Base-by-base conservation (phyloP, 1,140 invertebrate species). In the Pseudachorutes palmiensis region DNA sequence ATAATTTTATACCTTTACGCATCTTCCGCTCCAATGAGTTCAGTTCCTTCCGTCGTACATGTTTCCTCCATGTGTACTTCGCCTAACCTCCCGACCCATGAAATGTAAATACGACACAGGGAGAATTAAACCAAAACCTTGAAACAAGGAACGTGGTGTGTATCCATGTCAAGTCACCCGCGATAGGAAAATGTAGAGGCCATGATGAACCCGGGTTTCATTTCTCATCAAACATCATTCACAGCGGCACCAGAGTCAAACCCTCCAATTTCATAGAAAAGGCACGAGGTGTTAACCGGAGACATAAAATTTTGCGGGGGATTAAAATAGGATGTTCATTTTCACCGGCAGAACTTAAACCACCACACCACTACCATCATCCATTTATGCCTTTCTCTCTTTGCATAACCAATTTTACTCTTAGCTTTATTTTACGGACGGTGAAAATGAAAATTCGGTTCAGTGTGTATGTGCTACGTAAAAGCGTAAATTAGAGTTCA, bases 1-100 rank as follows among this genome's bases (percentile, higher is more conserved):
- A 55, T 55, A 55, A 55, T 55, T 55, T 55, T 55, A 55, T 55
- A 55, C 51, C 12, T 14, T 26, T 55, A 12, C 51, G 51, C 51
- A 5, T 55, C 51, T 55, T 26, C 24, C 51, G 12, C 51, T 26
- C 24, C 24, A 19, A 5, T 41, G 19, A 19, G 19, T n/a, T n/a
- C n/a, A n/a, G n/a, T n/a, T n/a, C n/a, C n/a, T n/a, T 5, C 36
- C 36, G 5, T 41, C 19, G 19, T 19, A 41, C 36, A 19, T 9
- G 36, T 41, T 41, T 22, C 24, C 12, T 26, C 9, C 12, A 55
- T 55, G 24, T 55, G 24, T 5, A 14, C 5, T 16, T 5, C 9
- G 24, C 51, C 24, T 55, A 14, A 14, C 24, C 51, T 14, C 51
- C 51, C 9, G 24, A 3, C 12, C 12, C 9, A 14, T 9, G 5